These are phyloP conservation scores for Mimumesa dahlbomi DNA, from an alignment of 2,888 invertebrate genomes.

Conservation along the genomic window DNA sequence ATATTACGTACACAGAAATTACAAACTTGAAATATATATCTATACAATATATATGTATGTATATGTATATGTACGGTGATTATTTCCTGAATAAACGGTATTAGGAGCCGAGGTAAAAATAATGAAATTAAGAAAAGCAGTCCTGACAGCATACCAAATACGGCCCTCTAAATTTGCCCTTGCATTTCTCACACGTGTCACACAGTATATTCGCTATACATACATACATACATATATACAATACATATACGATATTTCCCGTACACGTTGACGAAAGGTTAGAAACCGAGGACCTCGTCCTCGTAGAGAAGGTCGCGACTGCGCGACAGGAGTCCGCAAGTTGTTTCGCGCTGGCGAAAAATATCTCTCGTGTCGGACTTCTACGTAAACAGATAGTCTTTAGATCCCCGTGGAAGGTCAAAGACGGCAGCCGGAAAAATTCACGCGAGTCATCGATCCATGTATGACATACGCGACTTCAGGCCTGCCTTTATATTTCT, in stretches of 20 bases:
- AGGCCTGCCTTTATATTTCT: conserved; percentile 39
- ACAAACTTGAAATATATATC: too few relatives aligned
- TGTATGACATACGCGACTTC: conserved; percentile 34
- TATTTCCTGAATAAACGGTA: too few relatives aligned
- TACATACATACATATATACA: too few relatives aligned
- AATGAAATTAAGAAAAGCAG: too few relatives aligned
- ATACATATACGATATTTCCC: neutral
- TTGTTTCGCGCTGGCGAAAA: neutral
- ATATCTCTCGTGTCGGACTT: neutral
- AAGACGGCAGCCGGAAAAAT: conserved; percentile 27
- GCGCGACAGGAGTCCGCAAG: conserved; percentile 1
- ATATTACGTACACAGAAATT: too few relatives aligned
- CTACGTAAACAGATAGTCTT: neutral
- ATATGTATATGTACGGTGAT: too few relatives aligned
- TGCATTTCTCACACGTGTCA: neutral
- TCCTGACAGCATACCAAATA: too few relatives aligned
- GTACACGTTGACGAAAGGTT: neutral
- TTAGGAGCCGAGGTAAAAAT: too few relatives aligned
- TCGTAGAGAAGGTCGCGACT: neutral
- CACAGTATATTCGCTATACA: neutral
- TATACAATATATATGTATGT: too few relatives aligned
- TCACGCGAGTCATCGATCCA: conserved; percentile 44
- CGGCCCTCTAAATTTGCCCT: neutral
- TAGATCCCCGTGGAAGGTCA: conserved; percentile 21
- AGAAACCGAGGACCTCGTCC: neutral